Base-by-base conservation (phyloP, 2,797 vertebrate species). In the Stomatorhinus walkeri region DNA sequence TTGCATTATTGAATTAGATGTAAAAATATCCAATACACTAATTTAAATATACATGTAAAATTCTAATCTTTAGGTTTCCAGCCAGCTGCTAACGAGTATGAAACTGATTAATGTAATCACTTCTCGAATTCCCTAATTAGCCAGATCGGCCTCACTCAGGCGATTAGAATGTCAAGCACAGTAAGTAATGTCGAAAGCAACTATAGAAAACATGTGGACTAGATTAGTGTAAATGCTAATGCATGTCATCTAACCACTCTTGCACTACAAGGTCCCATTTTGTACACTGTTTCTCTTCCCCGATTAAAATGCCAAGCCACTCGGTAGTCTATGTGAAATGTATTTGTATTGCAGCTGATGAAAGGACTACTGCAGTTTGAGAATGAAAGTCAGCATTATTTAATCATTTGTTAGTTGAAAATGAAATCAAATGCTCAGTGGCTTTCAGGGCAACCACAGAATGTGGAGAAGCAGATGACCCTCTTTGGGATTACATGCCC, bases 31-130 rank as follows among this genome's bases (percentile, higher is more conserved):
- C 32, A 72, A 40, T 72, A 40, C 5, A 7, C 14, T 40, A 16
- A 72, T 40, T 72, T 36, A 40, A 36, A 72, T 72, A 40, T 72
- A 36, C 16, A 32, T 6, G 32, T 36, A 36, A 72, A 72, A 72
- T 36, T 72, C 32, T 72, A 72, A 72, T 72, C 68, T 72, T 72
- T 72, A 72, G 28, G 32, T 89, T 90, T 93, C 95, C 92, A 93
- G 91, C 88, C 89, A 1, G 88, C 93, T 94, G 94, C 93, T 91
- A 91, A 90, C 90, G 90, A 91, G 89, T 92, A 89, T 85, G 32
- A 89, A 84, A 85, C 22, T 7, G 76, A 88, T 68, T 36, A 64
- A 68, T 12, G 10, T 40, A 56, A 36, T 43, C 52, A 90, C 68
- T 72, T 72, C 68, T 72, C 14, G 5, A 36, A 72, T 36, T 72